Evolutionary conservation across 2,113 vertebrate species (phyloP).

Genomic region (Hirundichthys speculiger): DNA sequence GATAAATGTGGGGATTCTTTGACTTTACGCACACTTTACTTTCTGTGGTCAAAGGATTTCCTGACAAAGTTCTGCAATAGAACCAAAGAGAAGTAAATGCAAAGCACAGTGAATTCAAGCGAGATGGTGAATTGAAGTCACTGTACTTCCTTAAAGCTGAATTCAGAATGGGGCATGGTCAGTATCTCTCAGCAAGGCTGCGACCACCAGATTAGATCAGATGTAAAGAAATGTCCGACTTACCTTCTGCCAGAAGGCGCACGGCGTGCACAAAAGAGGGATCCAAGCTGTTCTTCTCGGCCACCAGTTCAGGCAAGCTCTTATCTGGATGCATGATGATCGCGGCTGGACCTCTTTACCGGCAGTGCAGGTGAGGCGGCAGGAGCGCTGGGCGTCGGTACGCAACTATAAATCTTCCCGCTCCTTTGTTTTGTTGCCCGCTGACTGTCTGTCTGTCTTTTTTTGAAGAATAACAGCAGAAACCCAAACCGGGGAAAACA

Average conservation of each 20-base stretch:
- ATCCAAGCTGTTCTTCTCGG: slow-evolving; percentile 92
- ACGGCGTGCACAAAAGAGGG: slow-evolving; percentile 91
- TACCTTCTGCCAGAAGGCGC: slow-evolving; percentile 93
- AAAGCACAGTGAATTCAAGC: not conserved
- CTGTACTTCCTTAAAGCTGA: not conserved
- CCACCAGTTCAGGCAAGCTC: slow-evolving; percentile 92
- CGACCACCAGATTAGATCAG: too few species aligned
- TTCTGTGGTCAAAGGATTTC: slow-evolving; percentile 18
- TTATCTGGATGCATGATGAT: slow-evolving; percentile 90
- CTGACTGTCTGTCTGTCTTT: slow-evolving; percentile 28
- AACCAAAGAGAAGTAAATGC: slow-evolving; percentile 4
- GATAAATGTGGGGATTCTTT: slow-evolving; percentile 1
- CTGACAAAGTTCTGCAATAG: slow-evolving; percentile 37
- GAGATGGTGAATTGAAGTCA: slow-evolving; percentile 10
- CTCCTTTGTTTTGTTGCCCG: slow-evolving; percentile 29
- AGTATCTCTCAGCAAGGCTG: not conserved
- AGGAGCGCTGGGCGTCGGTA: slow-evolving; percentile 60
- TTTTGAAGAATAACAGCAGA: slow-evolving; percentile 16
- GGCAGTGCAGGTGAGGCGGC: slow-evolving; percentile 71
- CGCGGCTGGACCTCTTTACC: slow-evolving; percentile 58
- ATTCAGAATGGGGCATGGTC: not conserved
- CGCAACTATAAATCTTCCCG: slow-evolving; percentile 41
- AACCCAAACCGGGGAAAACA: not conserved
- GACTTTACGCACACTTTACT: slow-evolving; percentile 33
- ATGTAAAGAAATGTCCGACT: slow-evolving; percentile 50